A percentile compares a stretch with the other conserved stretches of the same genome.
Evolutionary conservation across 2,113 vertebrate species (phyloP).

Genomic region (Rynchops niger): DNA sequence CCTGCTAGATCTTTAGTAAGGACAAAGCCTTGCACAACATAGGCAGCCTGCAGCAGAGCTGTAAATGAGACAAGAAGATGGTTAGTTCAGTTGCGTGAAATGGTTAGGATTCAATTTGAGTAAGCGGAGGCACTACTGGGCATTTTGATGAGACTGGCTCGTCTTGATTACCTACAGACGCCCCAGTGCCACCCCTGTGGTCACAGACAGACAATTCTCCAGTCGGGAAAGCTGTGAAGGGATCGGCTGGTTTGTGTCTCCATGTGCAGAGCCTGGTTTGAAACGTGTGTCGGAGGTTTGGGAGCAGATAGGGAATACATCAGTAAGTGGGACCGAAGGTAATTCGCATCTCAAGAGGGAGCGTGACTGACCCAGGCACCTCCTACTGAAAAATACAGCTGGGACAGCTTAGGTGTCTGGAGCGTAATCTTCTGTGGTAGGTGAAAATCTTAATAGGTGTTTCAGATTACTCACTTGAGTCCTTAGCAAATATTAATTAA

Average conservation of each 20-base stretch:
- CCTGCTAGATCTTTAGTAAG: background rate
- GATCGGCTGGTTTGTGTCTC: background rate
- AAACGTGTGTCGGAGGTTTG: accelerated
- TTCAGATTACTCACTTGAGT: background rate
- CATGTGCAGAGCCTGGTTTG: background rate
- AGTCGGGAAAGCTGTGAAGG: background rate
- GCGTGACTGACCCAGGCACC: background rate
- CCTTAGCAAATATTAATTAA: background rate
- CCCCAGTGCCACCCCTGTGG: background rate
- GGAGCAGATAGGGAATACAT: background rate
- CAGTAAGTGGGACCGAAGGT: background rate
- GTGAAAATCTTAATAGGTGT: background rate
- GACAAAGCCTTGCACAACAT: background rate
- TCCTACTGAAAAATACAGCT: background rate
- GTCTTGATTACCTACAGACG: accelerated
- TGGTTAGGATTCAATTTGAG: background rate
- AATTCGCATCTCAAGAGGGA: background rate
- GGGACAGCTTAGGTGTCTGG: background rate
- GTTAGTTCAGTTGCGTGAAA: background rate
- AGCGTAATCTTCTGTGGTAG: background rate
- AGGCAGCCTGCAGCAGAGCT: background rate
- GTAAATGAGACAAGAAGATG: background rate
- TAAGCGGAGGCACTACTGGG: background rate
- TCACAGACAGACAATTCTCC: background rate
- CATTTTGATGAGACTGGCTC: background rate